Conservation (phyloP, 2,797 vertebrate genomes). For the Alectoris magna region DNA sequence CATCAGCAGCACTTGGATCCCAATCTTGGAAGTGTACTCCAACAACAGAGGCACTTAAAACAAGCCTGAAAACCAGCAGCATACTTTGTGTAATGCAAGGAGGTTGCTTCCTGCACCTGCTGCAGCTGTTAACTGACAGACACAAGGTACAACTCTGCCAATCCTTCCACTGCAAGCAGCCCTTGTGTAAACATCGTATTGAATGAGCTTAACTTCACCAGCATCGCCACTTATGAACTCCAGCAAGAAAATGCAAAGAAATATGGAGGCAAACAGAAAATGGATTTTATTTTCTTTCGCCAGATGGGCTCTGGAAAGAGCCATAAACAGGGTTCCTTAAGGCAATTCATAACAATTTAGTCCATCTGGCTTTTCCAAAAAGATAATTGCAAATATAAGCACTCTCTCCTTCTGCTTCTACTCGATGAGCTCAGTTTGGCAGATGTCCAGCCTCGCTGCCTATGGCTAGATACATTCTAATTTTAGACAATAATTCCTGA, state of each 20-base stretch:
- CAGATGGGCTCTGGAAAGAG: conserved; percentile 53
- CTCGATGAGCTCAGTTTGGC: conserved; percentile 47
- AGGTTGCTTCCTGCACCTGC: neutral
- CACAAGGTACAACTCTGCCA: neutral
- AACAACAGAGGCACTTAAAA: neutral
- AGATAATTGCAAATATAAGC: conserved; percentile 63
- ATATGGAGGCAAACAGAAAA: conserved; percentile 18
- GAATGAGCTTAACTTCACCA: neutral
- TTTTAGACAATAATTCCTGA: conserved; percentile 60
- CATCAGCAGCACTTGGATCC: neutral
- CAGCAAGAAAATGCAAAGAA: conserved; percentile 17
- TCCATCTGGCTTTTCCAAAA: conserved; percentile 68
- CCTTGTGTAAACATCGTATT: neutral
- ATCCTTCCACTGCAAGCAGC: neutral
- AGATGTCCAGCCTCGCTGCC: conserved; percentile 44
- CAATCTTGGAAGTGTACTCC: neutral
- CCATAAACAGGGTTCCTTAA: conserved; percentile 53
- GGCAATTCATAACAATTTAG: conserved; percentile 54
- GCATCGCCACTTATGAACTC: neutral
- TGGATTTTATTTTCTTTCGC: conserved; percentile 20
- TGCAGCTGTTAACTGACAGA: neutral
- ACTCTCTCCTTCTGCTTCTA: conserved; percentile 47
- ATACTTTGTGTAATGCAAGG: neutral
- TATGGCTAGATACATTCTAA: conserved; percentile 51
- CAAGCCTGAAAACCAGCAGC: neutral